These are phyloP conservation scores for Promerops cafer DNA, from an alignment of 2,113 vertebrate species.

Conservation along the genomic window DNA sequence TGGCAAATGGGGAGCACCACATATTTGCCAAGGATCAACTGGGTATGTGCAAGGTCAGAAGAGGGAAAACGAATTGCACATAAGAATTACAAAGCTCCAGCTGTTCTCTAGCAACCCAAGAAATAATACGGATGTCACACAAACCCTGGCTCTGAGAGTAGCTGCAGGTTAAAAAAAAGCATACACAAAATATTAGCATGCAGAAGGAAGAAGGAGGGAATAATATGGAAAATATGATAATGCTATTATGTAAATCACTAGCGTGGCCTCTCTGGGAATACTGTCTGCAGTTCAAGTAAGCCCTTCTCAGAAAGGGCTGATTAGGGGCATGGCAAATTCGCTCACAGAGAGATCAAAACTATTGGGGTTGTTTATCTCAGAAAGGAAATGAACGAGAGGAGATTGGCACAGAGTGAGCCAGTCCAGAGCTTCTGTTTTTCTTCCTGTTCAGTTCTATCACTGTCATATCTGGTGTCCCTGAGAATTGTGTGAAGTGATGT, in stretches of 20 bases:
- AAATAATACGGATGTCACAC: not conserved
- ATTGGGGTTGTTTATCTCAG: slow-evolving; percentile 13
- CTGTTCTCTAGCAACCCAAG: not conserved
- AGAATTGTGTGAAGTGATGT: not conserved
- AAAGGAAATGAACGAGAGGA: slow-evolving; percentile 39
- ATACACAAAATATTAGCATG: slow-evolving; percentile 9
- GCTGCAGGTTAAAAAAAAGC: not conserved
- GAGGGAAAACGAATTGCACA: not conserved
- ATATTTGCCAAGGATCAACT: not conserved
- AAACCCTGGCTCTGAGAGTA: not conserved
- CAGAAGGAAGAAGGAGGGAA: slow-evolving; percentile 1
- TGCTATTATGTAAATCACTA: slow-evolving; percentile 57
- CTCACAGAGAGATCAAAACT: not conserved
- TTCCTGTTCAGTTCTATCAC: not conserved
- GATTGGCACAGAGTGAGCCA: not conserved
- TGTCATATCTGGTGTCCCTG: not conserved
- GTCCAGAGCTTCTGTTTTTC: not conserved
- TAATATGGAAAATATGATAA: slow-evolving; percentile 61
- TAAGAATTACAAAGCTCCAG: not conserved
- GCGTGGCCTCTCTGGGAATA: slow-evolving; percentile 4
- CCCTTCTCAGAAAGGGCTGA: slow-evolving; percentile 23
- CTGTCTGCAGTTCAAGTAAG: slow-evolving; percentile 50
- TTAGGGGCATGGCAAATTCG: not conserved
- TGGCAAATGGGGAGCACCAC: not conserved
- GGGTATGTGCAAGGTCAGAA: not conserved